Conservation (phyloP, 2,797 vertebrate species). For the Oryzias dopingdopingensis region DNA sequence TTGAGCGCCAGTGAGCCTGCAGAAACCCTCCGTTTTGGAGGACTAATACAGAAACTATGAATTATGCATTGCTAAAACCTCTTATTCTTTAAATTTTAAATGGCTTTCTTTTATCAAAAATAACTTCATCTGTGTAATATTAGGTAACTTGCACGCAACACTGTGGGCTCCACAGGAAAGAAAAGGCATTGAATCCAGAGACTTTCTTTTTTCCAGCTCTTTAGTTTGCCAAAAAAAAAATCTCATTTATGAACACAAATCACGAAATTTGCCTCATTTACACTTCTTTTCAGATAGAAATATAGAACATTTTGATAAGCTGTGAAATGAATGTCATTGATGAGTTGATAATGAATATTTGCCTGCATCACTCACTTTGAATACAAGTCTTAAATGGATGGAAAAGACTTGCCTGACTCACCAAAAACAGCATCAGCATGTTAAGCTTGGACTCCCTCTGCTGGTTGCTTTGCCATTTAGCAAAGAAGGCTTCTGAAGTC, state of each 20-base stretch:
- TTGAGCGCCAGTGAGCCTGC: conserved; percentile 20
- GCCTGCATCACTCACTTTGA: conserved; percentile 2
- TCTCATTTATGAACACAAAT: neutral
- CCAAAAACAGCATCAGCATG: conserved; percentile 22
- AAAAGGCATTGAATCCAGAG: neutral
- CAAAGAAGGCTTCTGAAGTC: conserved; percentile 1
- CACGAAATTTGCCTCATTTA: neutral
- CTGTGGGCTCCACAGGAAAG: conserved; percentile 20
- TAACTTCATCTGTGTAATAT: conserved; percentile 54
- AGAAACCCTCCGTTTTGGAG: conserved; percentile 47
- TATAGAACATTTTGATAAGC: conserved; percentile 8
- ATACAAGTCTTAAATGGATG: conserved; percentile 7
- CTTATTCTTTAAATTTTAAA: conserved; percentile 78
- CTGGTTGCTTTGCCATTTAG: conserved; percentile 33
- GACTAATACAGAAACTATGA: conserved; percentile 56
- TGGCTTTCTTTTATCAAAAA: conserved; percentile 69
- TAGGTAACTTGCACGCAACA: conserved; percentile 52
- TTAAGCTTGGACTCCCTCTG: conserved; percentile 53
- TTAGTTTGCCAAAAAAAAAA: conserved; percentile 1
- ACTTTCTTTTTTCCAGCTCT: neutral
- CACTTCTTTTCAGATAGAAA: conserved; percentile 1
- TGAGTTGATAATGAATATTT: neutral
- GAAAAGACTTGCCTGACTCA: conserved; percentile 30
- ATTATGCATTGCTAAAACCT: conserved; percentile 71
- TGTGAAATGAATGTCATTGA: neutral